These are phyloP conservation scores for Zapornia atra DNA, from an alignment of 2,113 vertebrate genomes.

Conservation along the genomic window DNA sequence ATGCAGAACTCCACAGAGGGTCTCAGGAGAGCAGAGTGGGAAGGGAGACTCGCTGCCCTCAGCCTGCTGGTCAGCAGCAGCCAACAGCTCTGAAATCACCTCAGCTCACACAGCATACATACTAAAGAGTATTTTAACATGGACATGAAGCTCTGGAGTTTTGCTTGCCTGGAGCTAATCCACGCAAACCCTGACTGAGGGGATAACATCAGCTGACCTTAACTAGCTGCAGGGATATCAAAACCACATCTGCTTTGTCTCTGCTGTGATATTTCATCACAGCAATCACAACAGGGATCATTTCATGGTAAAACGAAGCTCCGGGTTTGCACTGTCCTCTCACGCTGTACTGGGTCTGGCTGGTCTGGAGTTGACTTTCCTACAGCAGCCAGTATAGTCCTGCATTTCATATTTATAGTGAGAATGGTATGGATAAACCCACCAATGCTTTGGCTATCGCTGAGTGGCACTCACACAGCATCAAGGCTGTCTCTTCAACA, in stretches of 20 bases:
- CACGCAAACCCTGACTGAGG: not conserved
- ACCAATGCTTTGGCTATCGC: not conserved
- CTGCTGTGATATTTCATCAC: not conserved
- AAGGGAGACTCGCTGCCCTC: not conserved
- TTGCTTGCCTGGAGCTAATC: not conserved
- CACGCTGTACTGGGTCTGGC: not conserved
- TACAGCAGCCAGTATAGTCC: not conserved
- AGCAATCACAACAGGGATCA: not conserved
- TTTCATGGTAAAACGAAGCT: not conserved
- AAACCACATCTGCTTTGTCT: not conserved
- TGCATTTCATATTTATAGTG: not conserved
- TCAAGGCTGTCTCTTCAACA: not conserved
- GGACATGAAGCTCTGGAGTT: not conserved
- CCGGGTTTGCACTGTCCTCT: not conserved
- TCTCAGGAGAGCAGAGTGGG: accelerated
- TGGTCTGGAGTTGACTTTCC: not conserved
- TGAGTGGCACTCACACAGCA: not conserved
- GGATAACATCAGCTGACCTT: not conserved
- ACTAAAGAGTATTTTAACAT: not conserved
- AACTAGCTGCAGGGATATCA: not conserved
- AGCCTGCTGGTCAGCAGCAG: not conserved
- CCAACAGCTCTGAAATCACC: not conserved
- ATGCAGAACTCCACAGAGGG: accelerated
- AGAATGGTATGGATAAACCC: not conserved
- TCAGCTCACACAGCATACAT: not conserved